Conservation (phyloP, 2,113 vertebrate species). For the Ophthalmolycus amberensis region DNA sequence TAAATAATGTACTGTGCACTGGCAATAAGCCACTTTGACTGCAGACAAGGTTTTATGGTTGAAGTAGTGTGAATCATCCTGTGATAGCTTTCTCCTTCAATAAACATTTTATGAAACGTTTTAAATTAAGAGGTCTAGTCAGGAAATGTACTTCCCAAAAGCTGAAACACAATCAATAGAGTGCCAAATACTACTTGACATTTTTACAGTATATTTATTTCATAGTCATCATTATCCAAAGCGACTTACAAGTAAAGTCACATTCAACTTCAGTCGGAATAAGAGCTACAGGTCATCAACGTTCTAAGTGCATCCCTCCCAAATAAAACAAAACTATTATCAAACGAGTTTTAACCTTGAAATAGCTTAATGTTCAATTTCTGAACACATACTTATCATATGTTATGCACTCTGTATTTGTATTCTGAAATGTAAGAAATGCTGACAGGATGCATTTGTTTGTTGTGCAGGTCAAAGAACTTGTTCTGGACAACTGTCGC, state of each 20-base stretch:
- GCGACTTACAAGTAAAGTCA: background rate
- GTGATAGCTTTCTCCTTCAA: background rate
- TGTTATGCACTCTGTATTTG: background rate
- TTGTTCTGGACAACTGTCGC: constrained; percentile 97
- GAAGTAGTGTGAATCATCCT: too few relatives aligned
- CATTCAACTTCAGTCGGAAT: background rate
- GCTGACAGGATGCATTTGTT: background rate
- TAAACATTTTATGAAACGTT: background rate
- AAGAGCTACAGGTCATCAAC: background rate
- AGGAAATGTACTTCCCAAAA: background rate
- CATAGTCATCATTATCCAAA: background rate
- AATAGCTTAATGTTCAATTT: background rate
- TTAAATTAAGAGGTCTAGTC: background rate
- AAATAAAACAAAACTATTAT: background rate
- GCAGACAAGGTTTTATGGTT: background rate
- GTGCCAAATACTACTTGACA: background rate
- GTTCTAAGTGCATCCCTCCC: background rate
- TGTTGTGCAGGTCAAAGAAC: constrained; percentile 92
- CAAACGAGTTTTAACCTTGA: background rate
- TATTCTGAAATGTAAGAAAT: background rate
- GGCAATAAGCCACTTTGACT: background rate
- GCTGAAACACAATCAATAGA: background rate
- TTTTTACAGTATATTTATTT: background rate
- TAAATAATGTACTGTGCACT: background rate
- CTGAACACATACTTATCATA: background rate